Conservation (phyloP, 2,888 invertebrate genomes). For the Deilephila porcellus region DNA sequence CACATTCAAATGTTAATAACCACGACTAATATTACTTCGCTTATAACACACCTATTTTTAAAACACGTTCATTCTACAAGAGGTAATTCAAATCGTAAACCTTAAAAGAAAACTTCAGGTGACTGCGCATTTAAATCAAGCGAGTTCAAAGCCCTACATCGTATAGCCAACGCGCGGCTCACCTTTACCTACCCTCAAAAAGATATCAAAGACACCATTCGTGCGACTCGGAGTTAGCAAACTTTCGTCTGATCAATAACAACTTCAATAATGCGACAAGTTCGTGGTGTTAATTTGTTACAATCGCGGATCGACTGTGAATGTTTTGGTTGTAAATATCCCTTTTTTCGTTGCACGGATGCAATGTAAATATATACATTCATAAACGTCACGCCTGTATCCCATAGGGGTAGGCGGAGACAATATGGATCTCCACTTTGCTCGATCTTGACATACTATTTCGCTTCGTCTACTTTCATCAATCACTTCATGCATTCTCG, state of each 20-base stretch:
- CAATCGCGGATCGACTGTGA: constrained; percentile 31
- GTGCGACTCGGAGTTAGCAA: background rate
- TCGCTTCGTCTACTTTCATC: too few species aligned
- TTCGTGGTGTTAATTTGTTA: constrained; percentile 48
- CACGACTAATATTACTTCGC: too few species aligned
- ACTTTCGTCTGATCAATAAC: constrained; percentile 51
- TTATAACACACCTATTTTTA: too few species aligned
- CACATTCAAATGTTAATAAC: too few species aligned
- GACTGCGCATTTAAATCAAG: background rate
- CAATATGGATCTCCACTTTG: too few species aligned
- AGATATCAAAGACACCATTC: background rate
- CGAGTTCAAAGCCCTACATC: background rate
- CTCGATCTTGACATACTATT: too few species aligned
- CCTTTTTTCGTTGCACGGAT: background rate
- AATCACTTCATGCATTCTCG: too few species aligned
- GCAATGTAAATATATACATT: too few species aligned
- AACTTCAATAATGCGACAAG: constrained; percentile 41
- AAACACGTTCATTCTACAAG: background rate
- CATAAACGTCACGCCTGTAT: too few species aligned
- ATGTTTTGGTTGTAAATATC: constrained; percentile 15
- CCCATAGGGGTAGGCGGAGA: too few species aligned
- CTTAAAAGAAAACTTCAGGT: background rate
- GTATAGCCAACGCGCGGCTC: background rate
- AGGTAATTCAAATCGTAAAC: background rate
- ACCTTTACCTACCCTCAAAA: background rate